A percentile compares a stretch with the other conserved stretches of the same genome.
Conservation (phyloP, 2,113 vertebrate species). For the Phrynosoma platyrhinos region DNA sequence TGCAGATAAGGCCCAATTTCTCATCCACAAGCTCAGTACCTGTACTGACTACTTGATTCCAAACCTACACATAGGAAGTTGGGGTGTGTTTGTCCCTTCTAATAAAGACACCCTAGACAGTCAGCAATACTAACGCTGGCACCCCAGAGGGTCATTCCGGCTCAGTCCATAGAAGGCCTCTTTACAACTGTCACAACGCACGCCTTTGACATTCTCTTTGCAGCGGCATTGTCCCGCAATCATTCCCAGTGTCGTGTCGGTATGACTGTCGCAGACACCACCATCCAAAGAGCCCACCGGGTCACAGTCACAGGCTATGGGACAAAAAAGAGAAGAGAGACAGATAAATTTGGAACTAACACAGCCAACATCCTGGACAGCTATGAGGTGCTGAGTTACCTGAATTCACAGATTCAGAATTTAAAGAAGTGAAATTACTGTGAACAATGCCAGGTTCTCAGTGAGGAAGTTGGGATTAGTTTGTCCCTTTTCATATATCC, state of each 20-base stretch:
- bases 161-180: slow-evolving; percentile 85
- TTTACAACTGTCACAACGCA: slow-evolving; percentile 84
- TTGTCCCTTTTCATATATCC: not conserved
- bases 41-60: not conserved
- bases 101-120: not conserved
- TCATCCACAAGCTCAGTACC: no score
- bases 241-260: slow-evolving; percentile 78
- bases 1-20: no score
- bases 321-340: not conserved
- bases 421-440: not conserved
- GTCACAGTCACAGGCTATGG: slow-evolving; percentile 87
- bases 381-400: not conserved
- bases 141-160: slow-evolving; percentile 79
- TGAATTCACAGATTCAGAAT: not conserved
- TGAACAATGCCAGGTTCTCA: not conserved
- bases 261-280: slow-evolving; percentile 85
- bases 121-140: slow-evolving; percentile 76
- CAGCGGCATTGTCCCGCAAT: slow-evolving; percentile 88
- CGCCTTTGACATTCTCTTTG: slow-evolving; percentile 82
- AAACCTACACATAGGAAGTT: not conserved
- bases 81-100: not conserved
- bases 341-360: not conserved
- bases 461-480: not conserved
- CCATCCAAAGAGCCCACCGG: slow-evolving; percentile 84
- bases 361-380: not conserved